Conservation (phyloP, 35 echinoderm and acorn worm species). For the Apostichopus japonicus region DNA sequence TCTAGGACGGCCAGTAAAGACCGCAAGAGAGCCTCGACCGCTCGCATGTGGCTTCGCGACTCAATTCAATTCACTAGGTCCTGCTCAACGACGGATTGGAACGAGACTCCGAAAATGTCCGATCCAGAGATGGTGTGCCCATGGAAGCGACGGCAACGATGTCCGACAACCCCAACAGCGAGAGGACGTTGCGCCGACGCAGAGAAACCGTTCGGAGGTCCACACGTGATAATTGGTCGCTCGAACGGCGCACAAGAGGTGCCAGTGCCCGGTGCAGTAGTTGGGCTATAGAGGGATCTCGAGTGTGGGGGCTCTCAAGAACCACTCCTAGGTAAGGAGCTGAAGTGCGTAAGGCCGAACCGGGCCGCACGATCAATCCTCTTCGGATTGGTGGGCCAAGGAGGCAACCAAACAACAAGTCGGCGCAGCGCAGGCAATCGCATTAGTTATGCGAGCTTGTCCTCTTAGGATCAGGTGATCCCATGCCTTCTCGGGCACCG, state of each 20-base stretch:
- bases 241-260: neutral
- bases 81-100: neutral
- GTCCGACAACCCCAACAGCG: neutral
- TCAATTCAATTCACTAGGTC: neutral
- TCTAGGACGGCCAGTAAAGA: no score
- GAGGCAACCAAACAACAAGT: neutral
- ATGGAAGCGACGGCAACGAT: neutral
- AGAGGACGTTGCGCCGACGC: neutral
- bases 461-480: neutral
- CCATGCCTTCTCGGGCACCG: neutral
- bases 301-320: neutral
- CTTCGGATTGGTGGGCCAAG: neutral
- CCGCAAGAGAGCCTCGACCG: neutral
- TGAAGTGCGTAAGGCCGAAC: neutral
- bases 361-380: neutral
- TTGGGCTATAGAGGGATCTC: neutral
- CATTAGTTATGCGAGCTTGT: neutral
- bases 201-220: neutral
- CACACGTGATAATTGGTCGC: neutral
- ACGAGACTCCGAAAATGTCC: neutral
- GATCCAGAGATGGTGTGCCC: neutral
- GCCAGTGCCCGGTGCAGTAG: neutral
- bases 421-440: neutral
- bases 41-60: neutral
- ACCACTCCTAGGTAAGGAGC: neutral